A percentile compares a stretch with the other conserved stretches of the same genome.
Evolutionary conservation across 2,797 vertebrate species (phyloP).

Genomic region (Tolypeutes matacus): DNA sequence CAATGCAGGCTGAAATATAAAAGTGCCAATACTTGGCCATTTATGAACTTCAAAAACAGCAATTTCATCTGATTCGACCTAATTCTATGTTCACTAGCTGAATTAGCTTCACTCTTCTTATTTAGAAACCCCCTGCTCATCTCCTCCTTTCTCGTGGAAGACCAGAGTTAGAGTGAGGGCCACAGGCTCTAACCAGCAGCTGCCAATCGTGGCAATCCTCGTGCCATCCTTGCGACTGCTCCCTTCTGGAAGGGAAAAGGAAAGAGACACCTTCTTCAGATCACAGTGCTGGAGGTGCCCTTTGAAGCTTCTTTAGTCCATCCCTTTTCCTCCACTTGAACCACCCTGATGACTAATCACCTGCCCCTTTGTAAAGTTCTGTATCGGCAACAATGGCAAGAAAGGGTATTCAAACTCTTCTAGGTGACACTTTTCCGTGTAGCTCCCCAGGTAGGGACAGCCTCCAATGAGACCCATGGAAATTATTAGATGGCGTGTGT

Average conservation of each 20-base stretch:
- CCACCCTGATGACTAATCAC: neutral
- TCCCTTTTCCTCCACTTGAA: neutral
- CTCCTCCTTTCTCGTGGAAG: neutral
- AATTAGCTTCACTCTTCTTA: neutral
- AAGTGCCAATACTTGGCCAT: neutral
- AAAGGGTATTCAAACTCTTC: neutral
- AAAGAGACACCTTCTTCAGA: neutral
- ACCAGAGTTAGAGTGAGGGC: neutral
- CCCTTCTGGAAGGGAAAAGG: neutral
- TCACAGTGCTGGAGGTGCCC: neutral
- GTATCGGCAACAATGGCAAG: neutral
- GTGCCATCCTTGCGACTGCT: neutral
- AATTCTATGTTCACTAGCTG: conserved; percentile 8
- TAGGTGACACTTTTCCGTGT: neutral
- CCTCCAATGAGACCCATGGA: neutral
- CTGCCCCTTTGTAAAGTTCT: neutral
- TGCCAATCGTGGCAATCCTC: neutral
- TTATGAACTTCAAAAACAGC: conserved; percentile 15
- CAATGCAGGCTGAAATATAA: neutral
- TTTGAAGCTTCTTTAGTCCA: neutral
- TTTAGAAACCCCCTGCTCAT: neutral
- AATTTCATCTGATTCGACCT: neutral
- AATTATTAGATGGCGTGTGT: neutral
- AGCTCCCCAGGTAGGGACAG: neutral
- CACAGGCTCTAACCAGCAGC: neutral